These are phyloP conservation scores for Nanger granti DNA, from an alignment of 2,113 vertebrate species.

Conservation along the genomic window DNA sequence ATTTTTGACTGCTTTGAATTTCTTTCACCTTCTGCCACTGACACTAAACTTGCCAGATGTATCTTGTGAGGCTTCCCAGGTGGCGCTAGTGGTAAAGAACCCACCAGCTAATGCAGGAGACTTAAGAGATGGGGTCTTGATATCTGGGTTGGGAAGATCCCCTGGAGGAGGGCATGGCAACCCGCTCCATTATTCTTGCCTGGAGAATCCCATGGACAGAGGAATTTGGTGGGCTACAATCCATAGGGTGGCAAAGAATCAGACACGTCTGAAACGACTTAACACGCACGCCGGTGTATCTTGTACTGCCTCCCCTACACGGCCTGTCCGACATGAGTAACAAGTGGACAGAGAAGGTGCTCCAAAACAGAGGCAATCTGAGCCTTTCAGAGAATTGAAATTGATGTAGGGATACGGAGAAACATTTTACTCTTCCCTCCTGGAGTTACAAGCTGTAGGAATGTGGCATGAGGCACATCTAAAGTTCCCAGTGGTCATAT, in stretches of 20 bases:
- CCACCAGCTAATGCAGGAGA: neutral
- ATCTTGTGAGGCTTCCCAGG: neutral
- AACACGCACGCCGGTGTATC: neutral
- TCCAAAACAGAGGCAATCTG: neutral
- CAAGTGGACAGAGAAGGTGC: neutral
- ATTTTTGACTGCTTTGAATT: neutral
- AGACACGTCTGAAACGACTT: neutral
- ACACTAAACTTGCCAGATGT: neutral
- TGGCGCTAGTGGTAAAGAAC: neutral
- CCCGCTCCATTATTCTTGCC: neutral
- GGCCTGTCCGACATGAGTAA: neutral
- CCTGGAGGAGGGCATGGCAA: neutral
- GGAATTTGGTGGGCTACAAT: neutral
- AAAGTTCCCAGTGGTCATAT: neutral
- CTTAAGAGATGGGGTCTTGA: neutral
- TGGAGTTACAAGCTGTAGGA: neutral
- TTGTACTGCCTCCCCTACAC: neutral
- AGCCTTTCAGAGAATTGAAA: neutral
- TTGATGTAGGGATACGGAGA: neutral
- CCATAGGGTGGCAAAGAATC: neutral
- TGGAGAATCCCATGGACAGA: neutral
- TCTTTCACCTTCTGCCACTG: neutral
- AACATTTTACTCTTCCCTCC: neutral
- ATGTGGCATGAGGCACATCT: neutral
- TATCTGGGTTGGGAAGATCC: neutral